Conservation (phyloP, 2,113 vertebrate species). For the Halcyon senegalensis region DNA sequence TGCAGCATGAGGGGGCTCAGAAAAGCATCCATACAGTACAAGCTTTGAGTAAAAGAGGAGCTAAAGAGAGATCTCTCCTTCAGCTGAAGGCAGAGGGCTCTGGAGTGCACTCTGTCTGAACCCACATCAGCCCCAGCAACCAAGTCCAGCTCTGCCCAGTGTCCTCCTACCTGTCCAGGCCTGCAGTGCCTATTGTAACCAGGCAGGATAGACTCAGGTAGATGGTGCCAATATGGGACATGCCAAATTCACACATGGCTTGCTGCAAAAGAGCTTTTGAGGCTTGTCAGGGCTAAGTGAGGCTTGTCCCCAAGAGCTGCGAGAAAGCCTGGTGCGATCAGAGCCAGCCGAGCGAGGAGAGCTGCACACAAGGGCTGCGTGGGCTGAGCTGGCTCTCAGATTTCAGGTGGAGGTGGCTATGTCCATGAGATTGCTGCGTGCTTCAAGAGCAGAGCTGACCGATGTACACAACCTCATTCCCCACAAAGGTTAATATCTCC, state of each 20-base stretch:
- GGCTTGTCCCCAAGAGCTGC: not conserved
- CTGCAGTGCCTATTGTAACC: not conserved
- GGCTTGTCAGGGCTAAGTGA: not conserved
- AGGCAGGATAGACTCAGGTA: not conserved
- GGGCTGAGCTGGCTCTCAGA: not conserved
- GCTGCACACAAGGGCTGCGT: not conserved
- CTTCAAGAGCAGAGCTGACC: not conserved
- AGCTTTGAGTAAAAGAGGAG: not conserved
- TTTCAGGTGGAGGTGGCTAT: not conserved
- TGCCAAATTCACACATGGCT: not conserved
- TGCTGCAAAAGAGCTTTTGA: constrained; percentile 11
- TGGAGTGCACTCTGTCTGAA: not conserved
- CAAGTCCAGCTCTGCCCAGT: not conserved
- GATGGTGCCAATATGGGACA: not conserved
- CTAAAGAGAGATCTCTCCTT: not conserved
- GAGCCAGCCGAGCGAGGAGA: rapidly evolving
- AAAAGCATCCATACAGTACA: not conserved
- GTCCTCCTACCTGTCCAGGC: not conserved
- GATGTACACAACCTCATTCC: not conserved
- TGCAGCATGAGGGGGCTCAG: not conserved
- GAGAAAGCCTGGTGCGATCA: not conserved
- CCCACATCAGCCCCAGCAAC: not conserved
- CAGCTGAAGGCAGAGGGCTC: not conserved
- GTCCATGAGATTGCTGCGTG: not conserved
- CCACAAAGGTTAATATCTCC: not conserved